Conservation (phyloP, 2,888 invertebrate species). For the Brachyopa scutellaris region DNA sequence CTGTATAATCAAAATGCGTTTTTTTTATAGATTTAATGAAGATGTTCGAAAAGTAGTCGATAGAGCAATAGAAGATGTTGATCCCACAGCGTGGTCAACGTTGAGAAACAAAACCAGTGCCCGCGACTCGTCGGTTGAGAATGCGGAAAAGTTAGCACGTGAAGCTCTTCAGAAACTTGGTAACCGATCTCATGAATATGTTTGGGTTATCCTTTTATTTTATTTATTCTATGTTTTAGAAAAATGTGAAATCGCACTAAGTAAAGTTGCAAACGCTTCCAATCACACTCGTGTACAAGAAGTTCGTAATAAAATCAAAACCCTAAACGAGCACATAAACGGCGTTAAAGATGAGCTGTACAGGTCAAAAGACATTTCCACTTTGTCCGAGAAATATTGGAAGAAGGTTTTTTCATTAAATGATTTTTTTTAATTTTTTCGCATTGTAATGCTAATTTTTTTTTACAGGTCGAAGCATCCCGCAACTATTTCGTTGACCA, state of each 20-base stretch:
- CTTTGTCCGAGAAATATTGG: slow-evolving; percentile 91
- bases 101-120: slow-evolving; percentile 85
- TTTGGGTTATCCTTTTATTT: not conserved
- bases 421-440: not conserved
- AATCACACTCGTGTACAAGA: slow-evolving; percentile 82
- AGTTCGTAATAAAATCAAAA: slow-evolving; percentile 84
- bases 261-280: slow-evolving; percentile 76
- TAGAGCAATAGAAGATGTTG: slow-evolving; percentile 84
- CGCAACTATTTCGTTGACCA: slow-evolving; percentile 86
- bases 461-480: slow-evolving; percentile 82
- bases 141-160: slow-evolving; percentile 85
- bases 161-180: slow-evolving; percentile 84
- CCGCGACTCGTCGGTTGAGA: slow-evolving; percentile 83
- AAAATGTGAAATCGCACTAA: slow-evolving; percentile 79
- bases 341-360: slow-evolving; percentile 85
- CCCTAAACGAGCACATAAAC: slow-evolving; percentile 84
- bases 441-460: not conserved
- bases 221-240: slow-evolving; percentile 72
- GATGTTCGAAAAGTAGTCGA: slow-evolving; percentile 84
- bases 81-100: slow-evolving; percentile 83
- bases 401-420: slow-evolving; percentile 84
- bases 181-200: slow-evolving; percentile 71
- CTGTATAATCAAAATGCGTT: too few relatives aligned
- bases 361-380: slow-evolving; percentile 83
- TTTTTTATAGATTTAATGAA: slow-evolving; percentile 83